Evolutionary conservation across 2,797 vertebrate species (phyloP).

Genomic region (Perodicticus potto): DNA sequence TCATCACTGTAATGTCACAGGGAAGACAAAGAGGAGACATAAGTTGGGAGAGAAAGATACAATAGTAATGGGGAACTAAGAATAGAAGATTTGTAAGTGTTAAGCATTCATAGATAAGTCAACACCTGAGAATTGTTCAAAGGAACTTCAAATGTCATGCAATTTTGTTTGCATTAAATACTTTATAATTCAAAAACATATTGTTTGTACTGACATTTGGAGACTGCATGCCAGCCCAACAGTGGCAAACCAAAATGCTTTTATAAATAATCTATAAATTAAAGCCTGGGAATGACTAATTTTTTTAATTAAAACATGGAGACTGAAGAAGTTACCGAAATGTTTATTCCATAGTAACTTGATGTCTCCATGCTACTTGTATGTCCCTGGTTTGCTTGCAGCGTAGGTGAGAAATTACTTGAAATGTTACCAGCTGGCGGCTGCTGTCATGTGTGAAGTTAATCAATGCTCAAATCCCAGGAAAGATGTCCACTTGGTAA

Average conservation of each 20-base stretch:
- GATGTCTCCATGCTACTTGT: neutral
- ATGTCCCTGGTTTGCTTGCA: slow-evolving; percentile 35
- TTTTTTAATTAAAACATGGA: neutral
- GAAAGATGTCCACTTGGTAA: slow-evolving; percentile 38
- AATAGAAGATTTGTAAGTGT: neutral
- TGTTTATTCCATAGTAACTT: slow-evolving; percentile 15
- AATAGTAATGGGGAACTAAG: neutral
- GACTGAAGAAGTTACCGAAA: neutral
- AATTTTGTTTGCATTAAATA: slow-evolving; percentile 47
- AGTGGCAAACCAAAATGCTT: neutral
- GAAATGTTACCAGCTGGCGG: slow-evolving; percentile 62
- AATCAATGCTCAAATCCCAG: slow-evolving; percentile 45
- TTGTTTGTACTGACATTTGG: neutral
- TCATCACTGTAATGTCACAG: neutral
- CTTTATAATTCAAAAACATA: slow-evolving; percentile 26
- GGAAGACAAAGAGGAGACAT: neutral
- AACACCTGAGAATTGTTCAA: neutral
- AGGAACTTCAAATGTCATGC: neutral
- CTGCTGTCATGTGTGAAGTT: slow-evolving; percentile 53
- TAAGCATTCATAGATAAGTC: neutral
- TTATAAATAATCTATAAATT: slow-evolving; percentile 33
- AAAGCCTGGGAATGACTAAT: neutral
- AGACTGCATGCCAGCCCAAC: neutral
- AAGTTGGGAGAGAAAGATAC: neutral
- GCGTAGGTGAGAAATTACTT: slow-evolving; percentile 45